Conservation (phyloP, 2,113 vertebrate species). For the Empidonax traillii region DNA sequence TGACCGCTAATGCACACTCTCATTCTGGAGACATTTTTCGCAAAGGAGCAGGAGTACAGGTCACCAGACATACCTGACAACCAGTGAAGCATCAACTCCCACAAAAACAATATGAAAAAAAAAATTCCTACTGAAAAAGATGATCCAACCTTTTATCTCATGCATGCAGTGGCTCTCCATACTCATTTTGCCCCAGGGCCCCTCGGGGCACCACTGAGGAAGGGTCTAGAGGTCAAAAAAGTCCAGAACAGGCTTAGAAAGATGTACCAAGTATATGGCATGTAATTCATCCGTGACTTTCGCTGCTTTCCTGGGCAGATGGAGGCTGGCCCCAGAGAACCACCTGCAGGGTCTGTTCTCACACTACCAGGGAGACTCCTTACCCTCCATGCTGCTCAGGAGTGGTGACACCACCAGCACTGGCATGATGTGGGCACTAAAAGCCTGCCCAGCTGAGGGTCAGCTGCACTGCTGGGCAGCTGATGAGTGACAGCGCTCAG, state of each 20-base stretch:
- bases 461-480: not conserved
- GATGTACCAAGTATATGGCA: not conserved
- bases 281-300: not conserved
- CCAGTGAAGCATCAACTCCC: conserved; percentile 47
- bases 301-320: rapidly evolving
- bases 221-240: conserved; percentile 5
- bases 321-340: not conserved
- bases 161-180: not conserved
- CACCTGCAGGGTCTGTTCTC: rapidly evolving
- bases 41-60: not conserved
- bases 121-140: not conserved
- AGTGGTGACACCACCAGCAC: not conserved
- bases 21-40: not conserved
- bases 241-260: not conserved
- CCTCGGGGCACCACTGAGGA: not conserved
- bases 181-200: not conserved
- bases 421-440: not conserved
- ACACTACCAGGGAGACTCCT: not conserved
- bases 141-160: not conserved
- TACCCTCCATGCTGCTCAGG: not conserved
- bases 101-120: not conserved
- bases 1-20: not conserved
- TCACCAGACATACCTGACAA: conserved; percentile 9
- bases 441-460: not conserved
- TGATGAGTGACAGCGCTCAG: rapidly evolving